Conservation (phyloP, 2,888 invertebrate genomes). For the Aporophyla lueneburgensis region DNA sequence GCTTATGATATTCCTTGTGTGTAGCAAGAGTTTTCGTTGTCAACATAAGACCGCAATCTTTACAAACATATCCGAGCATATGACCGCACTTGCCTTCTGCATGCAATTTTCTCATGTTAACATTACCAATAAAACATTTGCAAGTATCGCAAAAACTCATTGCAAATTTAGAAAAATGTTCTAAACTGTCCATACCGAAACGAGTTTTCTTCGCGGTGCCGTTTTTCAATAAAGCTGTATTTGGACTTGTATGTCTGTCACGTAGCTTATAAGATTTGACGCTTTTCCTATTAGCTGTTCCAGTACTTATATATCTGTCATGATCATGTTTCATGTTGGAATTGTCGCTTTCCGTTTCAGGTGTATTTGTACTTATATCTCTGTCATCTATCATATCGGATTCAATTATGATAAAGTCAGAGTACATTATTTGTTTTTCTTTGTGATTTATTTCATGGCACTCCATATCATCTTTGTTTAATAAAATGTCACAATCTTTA, state of each 20-base stretch:
- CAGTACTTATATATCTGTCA: constrained; percentile 21
- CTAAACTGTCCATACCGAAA: neutral
- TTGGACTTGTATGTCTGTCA: neutral
- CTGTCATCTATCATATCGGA: constrained; percentile 49
- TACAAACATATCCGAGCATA: constrained; percentile 72
- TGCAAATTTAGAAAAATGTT: constrained; percentile 32
- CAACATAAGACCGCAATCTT: constrained; percentile 79
- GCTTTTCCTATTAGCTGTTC: constrained; percentile 45
- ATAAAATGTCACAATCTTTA: constrained; percentile 77
- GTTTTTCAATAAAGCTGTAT: constrained; percentile 37
- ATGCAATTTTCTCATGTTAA: constrained; percentile 69
- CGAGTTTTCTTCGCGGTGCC: constrained; percentile 2
- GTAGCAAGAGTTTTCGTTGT: constrained; percentile 68
- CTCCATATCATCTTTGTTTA: constrained; percentile 71
- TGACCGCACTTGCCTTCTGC: constrained; percentile 70
- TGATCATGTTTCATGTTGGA: neutral
- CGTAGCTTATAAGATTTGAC: constrained; percentile 35
- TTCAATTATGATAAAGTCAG: constrained; percentile 69
- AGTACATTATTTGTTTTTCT: constrained; percentile 45
- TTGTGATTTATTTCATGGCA: constrained; percentile 70
- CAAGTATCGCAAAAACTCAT: constrained; percentile 77
- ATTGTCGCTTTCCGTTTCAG: neutral
- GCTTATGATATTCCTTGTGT: constrained; percentile 75
- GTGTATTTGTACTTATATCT: neutral
- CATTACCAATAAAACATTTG: constrained; percentile 74